Base-by-base conservation (phyloP, 2,888 invertebrate genomes). In the Tyria jacobaeae region DNA sequence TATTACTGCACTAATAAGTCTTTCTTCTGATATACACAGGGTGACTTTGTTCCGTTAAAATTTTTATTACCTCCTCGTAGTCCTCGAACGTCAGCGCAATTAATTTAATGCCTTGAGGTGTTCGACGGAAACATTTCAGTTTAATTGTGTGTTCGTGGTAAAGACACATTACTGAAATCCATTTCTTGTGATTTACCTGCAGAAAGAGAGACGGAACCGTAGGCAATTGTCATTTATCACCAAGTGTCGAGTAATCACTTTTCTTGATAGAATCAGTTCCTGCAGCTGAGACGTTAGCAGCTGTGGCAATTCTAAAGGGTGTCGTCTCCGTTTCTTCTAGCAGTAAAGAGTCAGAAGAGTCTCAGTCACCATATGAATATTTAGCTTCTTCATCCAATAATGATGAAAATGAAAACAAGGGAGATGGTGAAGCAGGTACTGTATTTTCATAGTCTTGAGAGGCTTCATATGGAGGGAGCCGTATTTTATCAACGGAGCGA, bases 381-480 rank as follows among this genome's bases (percentile, higher is more conserved):
- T 6, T 31, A 31, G 37, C 15, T 41, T 52, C 51, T 21, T 52
- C 51, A 15, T 35, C 51, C 10, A 35, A 52, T 52, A 52, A 1
- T 5, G 35, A 52, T 21, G 51, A 35, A 52, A 35, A 35, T n/a
- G 51, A 52, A 35, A 12, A 52, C 34, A 35, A 21, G 7, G 51
- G 51, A 2, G 51, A 52, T 2, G 35, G 35, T 14, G 34, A 6
- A 3, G 21, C 9, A 12, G 51, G 51, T 35, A 52, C 9, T n/a
- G n/a, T n/a, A 6, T 31, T 31, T 31, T 31, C 27, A 31, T 4
- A 7, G 4, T 31, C 27, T 6, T 6, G 27, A 31, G 27, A 3
- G 0, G 3, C 7, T 1, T 31, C 27, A 31, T 31, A 7, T 31
- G 27, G 3, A 31, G 27, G 27, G 27, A 7, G 27, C 27, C 0